Conservation (phyloP, 37 sponge, comb jelly and placozoan genomes). For the Tethya wilhelma region DNA sequence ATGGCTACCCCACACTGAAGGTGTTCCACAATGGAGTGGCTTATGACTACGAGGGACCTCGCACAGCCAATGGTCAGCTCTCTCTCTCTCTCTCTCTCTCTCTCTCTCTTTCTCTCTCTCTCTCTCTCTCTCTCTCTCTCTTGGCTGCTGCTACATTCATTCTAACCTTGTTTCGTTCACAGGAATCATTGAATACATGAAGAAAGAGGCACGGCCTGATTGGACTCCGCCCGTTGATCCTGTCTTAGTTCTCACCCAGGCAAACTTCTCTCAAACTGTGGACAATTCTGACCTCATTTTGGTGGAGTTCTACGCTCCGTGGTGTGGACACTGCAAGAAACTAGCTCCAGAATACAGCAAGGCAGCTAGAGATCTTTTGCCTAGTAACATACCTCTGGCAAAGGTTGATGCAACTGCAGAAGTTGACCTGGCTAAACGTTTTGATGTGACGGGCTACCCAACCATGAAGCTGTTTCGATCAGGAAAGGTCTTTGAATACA, state of each 20-base stretch:
- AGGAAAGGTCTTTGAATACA: conserved; percentile 66
- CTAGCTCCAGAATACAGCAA: conserved; percentile 53
- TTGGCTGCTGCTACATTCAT: background rate
- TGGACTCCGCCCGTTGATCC: conserved; percentile 68
- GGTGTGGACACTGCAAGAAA: conserved; percentile 78
- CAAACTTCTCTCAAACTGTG: conserved; percentile 71
- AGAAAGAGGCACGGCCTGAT: conserved; percentile 58
- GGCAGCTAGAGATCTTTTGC: conserved; percentile 52
- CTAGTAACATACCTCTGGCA: conserved; percentile 50
- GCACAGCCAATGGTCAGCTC: conserved; percentile 4
- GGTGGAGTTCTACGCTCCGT: conserved; percentile 94
- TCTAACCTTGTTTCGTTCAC: background rate
- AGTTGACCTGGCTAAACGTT: conserved; percentile 50
- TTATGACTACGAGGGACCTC: conserved; percentile 51
- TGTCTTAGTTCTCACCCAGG: conserved; percentile 72
- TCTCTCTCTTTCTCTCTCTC: background rate
- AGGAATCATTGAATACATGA: conserved; percentile 48
- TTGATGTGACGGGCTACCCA: conserved; percentile 68
- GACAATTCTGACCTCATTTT: conserved; percentile 51
- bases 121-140: background rate
- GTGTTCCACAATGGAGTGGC: conserved; percentile 28
- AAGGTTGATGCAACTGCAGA: conserved; percentile 70
- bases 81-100: background rate
- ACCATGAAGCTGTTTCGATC: conserved; percentile 59
- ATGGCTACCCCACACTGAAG: conserved; percentile 17